phyloP scores from a whole-genome alignment of 2,113 vertebrate species.

The Elaphurus davidianus region DNA sequence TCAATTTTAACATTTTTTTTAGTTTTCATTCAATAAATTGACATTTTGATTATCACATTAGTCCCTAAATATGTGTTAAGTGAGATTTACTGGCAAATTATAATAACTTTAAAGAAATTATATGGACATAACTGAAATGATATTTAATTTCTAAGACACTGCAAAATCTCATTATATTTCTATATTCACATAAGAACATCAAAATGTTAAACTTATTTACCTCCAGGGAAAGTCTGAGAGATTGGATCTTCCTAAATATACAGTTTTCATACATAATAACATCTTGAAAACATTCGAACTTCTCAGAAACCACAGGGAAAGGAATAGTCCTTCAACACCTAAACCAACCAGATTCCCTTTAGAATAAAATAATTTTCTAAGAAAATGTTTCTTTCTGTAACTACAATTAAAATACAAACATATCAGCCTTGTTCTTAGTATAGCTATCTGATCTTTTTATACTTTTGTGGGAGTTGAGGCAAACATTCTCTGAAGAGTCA shows the following conservation, averaged over 20 bases:
- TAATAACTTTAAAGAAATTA: background rate
- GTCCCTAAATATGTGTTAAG: background rate
- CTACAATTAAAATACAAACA: constrained; percentile 30
- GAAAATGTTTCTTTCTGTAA: constrained; percentile 53
- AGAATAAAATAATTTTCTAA: constrained; percentile 45
- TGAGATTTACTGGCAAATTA: background rate
- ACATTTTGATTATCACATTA: background rate
- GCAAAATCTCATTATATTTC: background rate
- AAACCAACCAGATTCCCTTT: constrained; percentile 44
- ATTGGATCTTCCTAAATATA: background rate
- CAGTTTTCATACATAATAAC: constrained; percentile 47
- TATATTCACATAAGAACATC: constrained; percentile 21
- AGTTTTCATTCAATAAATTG: background rate
- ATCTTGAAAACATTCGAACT: constrained; percentile 52
- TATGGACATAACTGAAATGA: background rate
- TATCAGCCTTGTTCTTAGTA: background rate
- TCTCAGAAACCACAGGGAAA: constrained; percentile 64
- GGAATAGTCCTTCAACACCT: constrained; percentile 49
- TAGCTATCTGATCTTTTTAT: background rate
- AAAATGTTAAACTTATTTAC: constrained; percentile 60
- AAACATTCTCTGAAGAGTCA: constrained; percentile 2
- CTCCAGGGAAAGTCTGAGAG: constrained; percentile 39
- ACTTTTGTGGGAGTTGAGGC: background rate
- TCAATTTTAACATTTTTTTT: background rate
- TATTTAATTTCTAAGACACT: constrained; percentile 21